Evolutionary conservation across 2,797 vertebrate genomes (phyloP), one percentile per base, ranked within the genome.

Genomic region (Lagocephalus sceleratus): DNA sequence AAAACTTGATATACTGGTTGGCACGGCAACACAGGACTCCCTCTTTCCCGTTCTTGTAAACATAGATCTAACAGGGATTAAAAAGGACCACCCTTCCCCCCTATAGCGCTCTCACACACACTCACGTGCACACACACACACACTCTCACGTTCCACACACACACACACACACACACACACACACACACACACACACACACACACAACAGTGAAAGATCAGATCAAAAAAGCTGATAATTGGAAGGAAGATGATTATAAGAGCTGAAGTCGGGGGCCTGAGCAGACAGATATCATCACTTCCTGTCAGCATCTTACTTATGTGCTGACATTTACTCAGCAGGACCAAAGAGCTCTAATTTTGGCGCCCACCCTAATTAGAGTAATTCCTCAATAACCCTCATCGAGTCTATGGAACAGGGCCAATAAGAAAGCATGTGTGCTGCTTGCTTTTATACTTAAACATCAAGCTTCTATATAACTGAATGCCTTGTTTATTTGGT

Each of bases 11-110:
- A 66, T 60, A 21, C 20, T 1, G 14, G 82, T 85, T 77, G 39
- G 81, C 78, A 79, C 80, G 67, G 86, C 66, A 83, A 88, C 85
- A 65, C 53, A 65, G n/a, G n/a, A 66, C 55, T 65, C 81, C 56
- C 50, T 60, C 43, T 54, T 35, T 61, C 48, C 53, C 51, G 16
- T 57, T 57, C 20, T 17, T 73, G 65, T 66, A 68, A 71, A 70
- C 61, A 59, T 44, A 57, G 50, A 62, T 40, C 5, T 52, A 53
- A 71, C 40, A 50, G 20, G 57, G 51, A 68, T 72, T 45, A 57
- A 49, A 46, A n/a, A 12, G 29, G 11, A 12, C 2, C 9, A 35
- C 9, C 32, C n/a, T n/a, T n/a, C n/a, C 2, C 11, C 32, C 32
- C 10, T 35, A 12, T 35, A 35, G 10, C 42, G 1, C n/a, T 9